Evolutionary conservation across 2,797 vertebrate genomes (phyloP).

Genomic region (Pseudochromis fuscus): DNA sequence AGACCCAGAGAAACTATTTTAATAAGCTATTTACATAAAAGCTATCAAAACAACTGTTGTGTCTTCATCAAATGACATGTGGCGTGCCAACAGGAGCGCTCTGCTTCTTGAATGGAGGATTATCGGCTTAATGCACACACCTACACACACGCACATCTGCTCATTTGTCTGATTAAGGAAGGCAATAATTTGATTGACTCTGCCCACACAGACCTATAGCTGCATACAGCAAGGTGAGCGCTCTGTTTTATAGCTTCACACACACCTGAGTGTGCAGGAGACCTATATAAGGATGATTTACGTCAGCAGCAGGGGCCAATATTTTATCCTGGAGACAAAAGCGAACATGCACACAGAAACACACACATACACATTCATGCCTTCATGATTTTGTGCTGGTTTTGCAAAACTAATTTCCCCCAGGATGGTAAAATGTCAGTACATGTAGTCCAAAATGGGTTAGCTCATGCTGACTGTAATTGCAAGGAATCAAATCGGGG

Average conservation of each 20-base stretch:
- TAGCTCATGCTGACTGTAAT: slow-evolving; percentile 21
- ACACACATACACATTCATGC: slow-evolving; percentile 6
- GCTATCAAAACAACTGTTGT: not conserved
- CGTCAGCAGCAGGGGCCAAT: slow-evolving; percentile 12
- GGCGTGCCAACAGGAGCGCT: slow-evolving; percentile 5
- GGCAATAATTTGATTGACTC: slow-evolving; percentile 43
- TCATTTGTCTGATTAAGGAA: slow-evolving; percentile 50
- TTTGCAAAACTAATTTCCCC: slow-evolving; percentile 43
- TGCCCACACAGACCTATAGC: slow-evolving; percentile 14
- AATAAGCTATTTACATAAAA: slow-evolving; percentile 1
- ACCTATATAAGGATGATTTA: slow-evolving; percentile 49
- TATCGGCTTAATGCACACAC: slow-evolving; percentile 40
- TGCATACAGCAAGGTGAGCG: not conserved
- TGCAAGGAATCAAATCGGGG: slow-evolving; percentile 28
- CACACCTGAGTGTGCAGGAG: slow-evolving; percentile 13
- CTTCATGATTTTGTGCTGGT: slow-evolving; percentile 10
- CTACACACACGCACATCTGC: slow-evolving; percentile 36
- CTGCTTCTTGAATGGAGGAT: slow-evolving; percentile 27
- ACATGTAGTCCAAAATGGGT: slow-evolving; percentile 24
- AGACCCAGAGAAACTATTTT: not conserved
- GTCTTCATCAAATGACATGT: not conserved
- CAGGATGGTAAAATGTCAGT: slow-evolving; percentile 35
- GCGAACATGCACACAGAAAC: slow-evolving; percentile 9
- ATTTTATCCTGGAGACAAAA: slow-evolving; percentile 17
- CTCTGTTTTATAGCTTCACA: not conserved